Evolutionary conservation across 2,797 vertebrate genomes (phyloP), one percentile per base, ranked within the genome.

Genomic region (Rhodeus uyekii): DNA sequence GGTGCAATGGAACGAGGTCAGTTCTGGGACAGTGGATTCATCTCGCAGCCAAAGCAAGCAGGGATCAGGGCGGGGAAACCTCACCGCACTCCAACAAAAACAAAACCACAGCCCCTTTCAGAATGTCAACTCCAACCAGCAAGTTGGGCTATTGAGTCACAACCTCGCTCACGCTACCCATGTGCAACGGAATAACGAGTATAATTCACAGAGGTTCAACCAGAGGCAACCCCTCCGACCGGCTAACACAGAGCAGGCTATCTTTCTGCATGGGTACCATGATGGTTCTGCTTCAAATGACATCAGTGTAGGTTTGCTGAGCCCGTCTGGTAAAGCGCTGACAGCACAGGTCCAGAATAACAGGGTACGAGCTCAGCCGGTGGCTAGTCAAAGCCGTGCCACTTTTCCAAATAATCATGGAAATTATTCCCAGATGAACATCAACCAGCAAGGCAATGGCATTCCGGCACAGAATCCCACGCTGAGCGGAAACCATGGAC

Each of bases 1-100:
- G 0, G 92, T 94, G 38, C 96, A 96, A 77, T 96, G 95, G 95
- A 96, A 96, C 0, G 95, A 96, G 86, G 93, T 94, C 78, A 96
- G 95, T 87, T 93, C 94, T 0, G 95, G 95, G 71, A 94, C 93
- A 0, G 72, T 94, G 67, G 95, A 96, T 34, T 14, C 87, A 5
- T 85, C 85, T 74, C 86, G 91, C 29, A 90, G 84, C 75, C 93
- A 95, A 77, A 78, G 90, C 0, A 90, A 94, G 64, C 93, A 85
- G 39, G 68, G 80, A 73, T 69, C 78, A 24, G 84, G 74, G 22
- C 94, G 92, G 83, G 93, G 92, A 36, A 96, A 95, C 85, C 89
- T 96, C 67, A 90, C 93, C 0, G 87, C 95, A 4, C 90, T 95
- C 71, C 95, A 95, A 65, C 96, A 96, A 86, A 97, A 96, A 88